Evolutionary conservation across 2,888 invertebrate species (phyloP).

Genomic region (Antheraea assamensis): DNA sequence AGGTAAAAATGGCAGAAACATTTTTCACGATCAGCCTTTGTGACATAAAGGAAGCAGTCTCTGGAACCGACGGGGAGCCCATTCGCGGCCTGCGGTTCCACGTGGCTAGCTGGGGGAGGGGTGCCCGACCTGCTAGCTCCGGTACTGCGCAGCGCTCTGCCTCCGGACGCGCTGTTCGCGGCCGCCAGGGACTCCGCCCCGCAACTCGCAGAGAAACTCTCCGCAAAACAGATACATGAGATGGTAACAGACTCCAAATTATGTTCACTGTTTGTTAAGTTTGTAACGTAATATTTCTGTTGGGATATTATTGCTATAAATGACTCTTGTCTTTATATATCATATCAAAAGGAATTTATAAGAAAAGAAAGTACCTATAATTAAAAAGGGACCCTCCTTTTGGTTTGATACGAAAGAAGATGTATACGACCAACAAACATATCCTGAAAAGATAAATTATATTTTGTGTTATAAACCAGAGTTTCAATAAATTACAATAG

Average conservation of each 20-base stretch:
- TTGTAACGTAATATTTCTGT: background rate
- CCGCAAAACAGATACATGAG: constrained; percentile 89
- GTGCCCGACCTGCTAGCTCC: constrained; percentile 78
- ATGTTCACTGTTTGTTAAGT: background rate
- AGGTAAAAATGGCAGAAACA: constrained; percentile 31
- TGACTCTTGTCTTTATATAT: background rate
- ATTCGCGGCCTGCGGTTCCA: constrained; percentile 79
- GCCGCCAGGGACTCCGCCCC: constrained; percentile 94
- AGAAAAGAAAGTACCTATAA: too few species aligned
- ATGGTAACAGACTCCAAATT: constrained; percentile 84
- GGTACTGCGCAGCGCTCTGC: constrained; percentile 78
- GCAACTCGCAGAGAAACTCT: constrained; percentile 88
- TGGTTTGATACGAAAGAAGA: too few species aligned
- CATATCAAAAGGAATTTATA: too few species aligned
- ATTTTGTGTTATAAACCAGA: too few species aligned
- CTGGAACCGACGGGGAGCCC: constrained; percentile 82
- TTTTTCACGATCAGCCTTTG: constrained; percentile 60
- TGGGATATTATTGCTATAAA: background rate
- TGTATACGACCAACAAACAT: too few species aligned
- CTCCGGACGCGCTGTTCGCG: constrained; percentile 92
- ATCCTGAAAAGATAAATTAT: too few species aligned
- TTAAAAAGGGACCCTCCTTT: too few species aligned
- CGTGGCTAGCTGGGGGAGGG: constrained; percentile 70
- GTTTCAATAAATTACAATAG: too few species aligned
- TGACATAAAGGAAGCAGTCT: constrained; percentile 83